Conservation (phyloP, 2,113 vertebrate species). For the Thalassarche chlororhynchos region DNA sequence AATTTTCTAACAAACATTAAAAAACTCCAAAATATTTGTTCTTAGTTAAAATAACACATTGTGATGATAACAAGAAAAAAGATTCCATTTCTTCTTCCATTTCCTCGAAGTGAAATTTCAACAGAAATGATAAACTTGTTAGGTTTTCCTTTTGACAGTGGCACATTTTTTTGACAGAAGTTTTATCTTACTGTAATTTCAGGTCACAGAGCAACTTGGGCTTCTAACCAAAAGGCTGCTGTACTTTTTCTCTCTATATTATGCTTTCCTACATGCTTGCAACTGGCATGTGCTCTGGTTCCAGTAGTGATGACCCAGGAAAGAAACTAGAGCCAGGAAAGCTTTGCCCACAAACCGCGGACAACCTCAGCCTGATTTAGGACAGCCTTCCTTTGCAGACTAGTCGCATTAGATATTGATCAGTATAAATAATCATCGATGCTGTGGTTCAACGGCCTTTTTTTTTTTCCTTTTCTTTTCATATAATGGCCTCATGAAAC, state of each 20-base stretch:
- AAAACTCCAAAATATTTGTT: background rate
- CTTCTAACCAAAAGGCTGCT: background rate
- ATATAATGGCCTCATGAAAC: background rate
- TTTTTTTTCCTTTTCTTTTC: background rate
- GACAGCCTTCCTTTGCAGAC: background rate
- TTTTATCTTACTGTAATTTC: background rate
- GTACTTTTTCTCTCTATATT: background rate
- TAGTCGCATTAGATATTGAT: background rate
- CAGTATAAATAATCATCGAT: background rate
- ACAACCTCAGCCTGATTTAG: background rate
- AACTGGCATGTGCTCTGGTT: background rate
- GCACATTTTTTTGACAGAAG: background rate
- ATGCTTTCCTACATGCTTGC: background rate
- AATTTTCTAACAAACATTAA: background rate
- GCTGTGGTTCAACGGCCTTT: background rate
- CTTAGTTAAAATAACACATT: background rate
- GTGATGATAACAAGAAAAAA: background rate
- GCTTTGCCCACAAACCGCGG: background rate
- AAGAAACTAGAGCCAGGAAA: background rate
- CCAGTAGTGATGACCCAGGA: background rate
- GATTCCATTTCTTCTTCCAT: background rate
- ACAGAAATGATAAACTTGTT: background rate
- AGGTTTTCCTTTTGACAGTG: background rate
- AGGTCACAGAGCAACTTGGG: background rate
- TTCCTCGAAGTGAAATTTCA: background rate